Evolutionary conservation across 2,888 invertebrate genomes (phyloP).

Genomic region (Coenonympha arcania): DNA sequence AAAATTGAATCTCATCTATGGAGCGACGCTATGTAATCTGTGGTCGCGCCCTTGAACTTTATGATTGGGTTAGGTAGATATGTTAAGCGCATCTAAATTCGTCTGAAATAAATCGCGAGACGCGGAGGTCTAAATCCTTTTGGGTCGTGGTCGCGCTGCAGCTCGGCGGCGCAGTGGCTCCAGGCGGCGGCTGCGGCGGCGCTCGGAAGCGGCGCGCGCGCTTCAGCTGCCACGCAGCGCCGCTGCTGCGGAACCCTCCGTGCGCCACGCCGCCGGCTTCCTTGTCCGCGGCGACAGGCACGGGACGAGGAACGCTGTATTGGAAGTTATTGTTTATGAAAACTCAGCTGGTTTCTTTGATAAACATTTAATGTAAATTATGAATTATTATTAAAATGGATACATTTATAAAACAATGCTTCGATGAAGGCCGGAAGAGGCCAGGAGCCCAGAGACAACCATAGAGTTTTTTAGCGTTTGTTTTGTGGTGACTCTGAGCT

Average conservation of each 20-base stretch:
- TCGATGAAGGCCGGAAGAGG: too few relatives aligned
- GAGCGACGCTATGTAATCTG: too few relatives aligned
- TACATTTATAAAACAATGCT: too few relatives aligned
- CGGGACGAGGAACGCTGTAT: constrained; percentile 50
- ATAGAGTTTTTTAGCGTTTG: too few relatives aligned
- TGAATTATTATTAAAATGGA: too few relatives aligned
- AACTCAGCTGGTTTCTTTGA: too few relatives aligned
- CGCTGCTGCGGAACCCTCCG: constrained; percentile 47
- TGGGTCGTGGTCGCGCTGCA: constrained; percentile 50
- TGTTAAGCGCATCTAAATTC: constrained; percentile 15
- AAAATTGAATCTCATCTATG: too few relatives aligned
- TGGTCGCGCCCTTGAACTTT: too few relatives aligned
- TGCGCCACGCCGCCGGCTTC: constrained; percentile 38
- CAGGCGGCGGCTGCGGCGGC: constrained; percentile 47
- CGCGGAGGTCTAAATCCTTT: constrained; percentile 55
- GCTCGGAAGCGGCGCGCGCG: constrained; percentile 57
- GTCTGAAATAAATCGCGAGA: constrained; percentile 32
- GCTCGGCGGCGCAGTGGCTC: constrained; percentile 48
- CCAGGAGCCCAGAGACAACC: too few relatives aligned
- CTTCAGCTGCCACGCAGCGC: constrained; percentile 58
- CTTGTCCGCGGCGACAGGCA: constrained; percentile 46
- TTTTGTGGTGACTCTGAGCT: too few relatives aligned
- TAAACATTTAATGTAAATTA: too few relatives aligned
- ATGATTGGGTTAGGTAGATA: too few relatives aligned
- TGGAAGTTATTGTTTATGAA: background rate